phyloP scores from a whole-genome alignment of 2,113 vertebrate species.

The Pseudorhombus dupliciocellatus region DNA sequence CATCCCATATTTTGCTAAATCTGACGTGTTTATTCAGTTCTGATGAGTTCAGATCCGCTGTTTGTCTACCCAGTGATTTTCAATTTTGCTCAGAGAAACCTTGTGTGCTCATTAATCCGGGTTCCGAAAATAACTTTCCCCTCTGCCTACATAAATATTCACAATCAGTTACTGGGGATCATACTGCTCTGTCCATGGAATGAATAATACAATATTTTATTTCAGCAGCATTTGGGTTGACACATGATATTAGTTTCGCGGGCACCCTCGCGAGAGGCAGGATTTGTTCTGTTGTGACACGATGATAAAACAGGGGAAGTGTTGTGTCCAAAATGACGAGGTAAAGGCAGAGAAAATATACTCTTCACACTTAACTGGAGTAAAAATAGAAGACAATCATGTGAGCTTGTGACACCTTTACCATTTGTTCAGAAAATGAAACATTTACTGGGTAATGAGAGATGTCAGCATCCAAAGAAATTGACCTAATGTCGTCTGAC shows the following conservation, averaged over 20 bases:
- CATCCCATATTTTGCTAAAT: neutral
- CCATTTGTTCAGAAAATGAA: conserved; percentile 25
- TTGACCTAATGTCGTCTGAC: conserved; percentile 15
- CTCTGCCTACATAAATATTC: conserved; percentile 44
- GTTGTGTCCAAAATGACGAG: conserved; percentile 11
- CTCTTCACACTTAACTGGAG: conserved; percentile 5
- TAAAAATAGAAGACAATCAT: conserved; percentile 38
- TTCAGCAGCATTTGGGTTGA: conserved; percentile 32
- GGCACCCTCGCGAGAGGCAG: conserved; percentile 2
- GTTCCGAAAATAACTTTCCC: conserved; percentile 31
- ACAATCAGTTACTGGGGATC: conserved; percentile 37
- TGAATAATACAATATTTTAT: conserved; percentile 60
- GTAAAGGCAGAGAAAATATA: neutral
- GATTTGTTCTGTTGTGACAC: neutral
- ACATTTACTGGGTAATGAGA: conserved; percentile 40
- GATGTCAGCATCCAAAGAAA: conserved; percentile 38
- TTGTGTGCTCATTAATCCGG: conserved; percentile 5
- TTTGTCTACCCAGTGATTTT: conserved; percentile 12
- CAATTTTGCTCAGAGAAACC: conserved; percentile 1
- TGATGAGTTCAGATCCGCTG: neutral
- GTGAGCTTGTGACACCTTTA: conserved; percentile 17
- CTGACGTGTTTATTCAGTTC: conserved; percentile 2
- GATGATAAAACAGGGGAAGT: neutral
- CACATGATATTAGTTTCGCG: conserved; percentile 39
- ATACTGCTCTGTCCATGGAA: conserved; percentile 28